A percentile compares a stretch with the other conserved stretches of the same genome.
Conservation (phyloP, 1,140 invertebrate genomes). For the Tetramorium simillimum region DNA sequence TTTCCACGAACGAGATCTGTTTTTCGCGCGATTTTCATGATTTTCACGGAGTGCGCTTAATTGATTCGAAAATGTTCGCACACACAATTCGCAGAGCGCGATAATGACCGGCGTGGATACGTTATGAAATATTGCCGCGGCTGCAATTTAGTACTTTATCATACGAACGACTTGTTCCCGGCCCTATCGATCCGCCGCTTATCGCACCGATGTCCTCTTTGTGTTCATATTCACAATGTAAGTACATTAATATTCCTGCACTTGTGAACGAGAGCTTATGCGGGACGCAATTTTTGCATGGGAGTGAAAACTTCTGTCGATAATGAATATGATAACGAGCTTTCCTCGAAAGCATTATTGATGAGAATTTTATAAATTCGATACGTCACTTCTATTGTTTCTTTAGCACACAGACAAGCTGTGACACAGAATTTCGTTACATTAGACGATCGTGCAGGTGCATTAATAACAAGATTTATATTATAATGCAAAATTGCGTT, state of each 20-base stretch:
- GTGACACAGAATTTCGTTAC: neutral
- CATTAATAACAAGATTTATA: conserved; percentile 7
- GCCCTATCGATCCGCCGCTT: conserved; percentile 50
- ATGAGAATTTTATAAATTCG: conserved; percentile 42
- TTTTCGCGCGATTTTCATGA: conserved; percentile 24
- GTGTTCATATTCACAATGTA: conserved; percentile 22
- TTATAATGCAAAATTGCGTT: neutral
- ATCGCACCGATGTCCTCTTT: conserved; percentile 51
- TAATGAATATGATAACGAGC: conserved; percentile 53
- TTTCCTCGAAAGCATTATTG: conserved; percentile 10
- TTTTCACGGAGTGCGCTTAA: conserved; percentile 40
- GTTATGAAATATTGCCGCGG: conserved; percentile 31
- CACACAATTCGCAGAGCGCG: conserved; percentile 2
- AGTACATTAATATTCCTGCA: conserved; percentile 59
- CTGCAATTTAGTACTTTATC: conserved; percentile 52
- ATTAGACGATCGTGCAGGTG: neutral
- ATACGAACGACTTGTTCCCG: conserved; percentile 46
- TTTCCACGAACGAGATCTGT: conserved; percentile 1
- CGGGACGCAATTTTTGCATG: conserved; percentile 33
- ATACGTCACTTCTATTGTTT: neutral
- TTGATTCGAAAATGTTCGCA: conserved; percentile 46
- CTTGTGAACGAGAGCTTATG: conserved; percentile 38
- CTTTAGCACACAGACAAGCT: neutral
- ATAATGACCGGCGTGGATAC: conserved; percentile 42
- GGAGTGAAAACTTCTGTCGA: conserved; percentile 30